A percentile compares a stretch with the other conserved stretches of the same genome.
These are phyloP conservation scores for Pyrrhia umbra DNA, from an alignment of 2,888 invertebrate genomes.

Conservation along the genomic window DNA sequence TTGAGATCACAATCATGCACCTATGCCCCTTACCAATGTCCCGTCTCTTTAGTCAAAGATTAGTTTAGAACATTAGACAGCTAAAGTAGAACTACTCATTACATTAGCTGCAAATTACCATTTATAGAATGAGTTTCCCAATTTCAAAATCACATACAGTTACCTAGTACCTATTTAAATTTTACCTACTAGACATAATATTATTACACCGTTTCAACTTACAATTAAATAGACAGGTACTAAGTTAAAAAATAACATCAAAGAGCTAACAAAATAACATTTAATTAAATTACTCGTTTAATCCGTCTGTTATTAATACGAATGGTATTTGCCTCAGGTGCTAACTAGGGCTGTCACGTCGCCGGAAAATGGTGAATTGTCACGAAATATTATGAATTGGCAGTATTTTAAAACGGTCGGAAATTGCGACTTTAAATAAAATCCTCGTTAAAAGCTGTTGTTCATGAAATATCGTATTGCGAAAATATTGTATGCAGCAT, in stretches of 20 bases:
- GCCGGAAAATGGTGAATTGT: constrained; percentile 16
- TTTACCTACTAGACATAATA: neutral
- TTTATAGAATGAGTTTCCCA: no score
- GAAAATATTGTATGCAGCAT: neutral
- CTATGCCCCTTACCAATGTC: no score
- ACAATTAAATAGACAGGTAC: neutral
- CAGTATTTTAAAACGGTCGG: constrained; percentile 31
- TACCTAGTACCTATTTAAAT: no score
- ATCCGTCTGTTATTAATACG: constrained; percentile 26
- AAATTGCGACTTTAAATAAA: constrained; percentile 46
- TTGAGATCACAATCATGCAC: no score
- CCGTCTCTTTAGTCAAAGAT: no score
- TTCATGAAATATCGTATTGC: constrained; percentile 1
- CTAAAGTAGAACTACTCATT: no score
- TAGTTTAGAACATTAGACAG: no score
- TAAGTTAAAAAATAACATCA: constrained; percentile 7
- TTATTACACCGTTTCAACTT: neutral
- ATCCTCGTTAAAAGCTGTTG: constrained; percentile 16
- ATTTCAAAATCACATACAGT: no score
- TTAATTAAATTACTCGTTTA: constrained; percentile 36
- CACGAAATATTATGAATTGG: constrained; percentile 25
- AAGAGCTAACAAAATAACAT: constrained; percentile 14
- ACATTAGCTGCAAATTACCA: no score
- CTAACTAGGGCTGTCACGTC: constrained; percentile 37
- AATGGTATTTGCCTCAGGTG: constrained; percentile 33